These are phyloP conservation scores for Amblyraja radiata DNA, from an alignment of 2,797 vertebrate genomes.

Conservation along the genomic window DNA sequence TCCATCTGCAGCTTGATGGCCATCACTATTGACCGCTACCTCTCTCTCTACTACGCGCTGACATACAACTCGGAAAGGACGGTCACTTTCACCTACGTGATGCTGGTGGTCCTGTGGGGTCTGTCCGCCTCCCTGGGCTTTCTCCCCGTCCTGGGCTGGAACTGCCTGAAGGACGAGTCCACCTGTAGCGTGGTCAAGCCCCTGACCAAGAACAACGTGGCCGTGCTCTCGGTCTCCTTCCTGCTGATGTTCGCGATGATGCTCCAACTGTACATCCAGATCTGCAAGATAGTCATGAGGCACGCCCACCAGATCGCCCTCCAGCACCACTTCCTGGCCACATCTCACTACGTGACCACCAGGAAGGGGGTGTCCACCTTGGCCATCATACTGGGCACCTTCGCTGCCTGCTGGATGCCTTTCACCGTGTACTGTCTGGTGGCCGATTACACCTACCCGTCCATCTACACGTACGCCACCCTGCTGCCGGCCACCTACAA, in stretches of 20 bases:
- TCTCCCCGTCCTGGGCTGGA: conserved; percentile 87
- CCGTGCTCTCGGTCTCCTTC: conserved; percentile 87
- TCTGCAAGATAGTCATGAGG: conserved; percentile 95
- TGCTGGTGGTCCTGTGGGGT: conserved; percentile 90
- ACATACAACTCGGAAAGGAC: conserved; percentile 97
- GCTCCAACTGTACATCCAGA: conserved; percentile 96
- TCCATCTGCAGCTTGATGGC: conserved; percentile 95
- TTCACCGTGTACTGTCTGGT: conserved; percentile 94
- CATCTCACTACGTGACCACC: conserved; percentile 96
- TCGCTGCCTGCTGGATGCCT: conserved; percentile 98
- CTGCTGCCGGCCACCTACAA: conserved; percentile 97
- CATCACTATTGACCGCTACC: conserved; percentile 96
- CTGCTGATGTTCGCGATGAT: conserved; percentile 94
- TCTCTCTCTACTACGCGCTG: conserved; percentile 93
- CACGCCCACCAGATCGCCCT: conserved; percentile 97
- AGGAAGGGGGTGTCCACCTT: conserved; percentile 93
- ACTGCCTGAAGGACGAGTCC: conserved; percentile 86
- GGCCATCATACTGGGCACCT: conserved; percentile 94
- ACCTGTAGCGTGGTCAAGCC: conserved; percentile 93
- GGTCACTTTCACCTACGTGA: conserved; percentile 90
- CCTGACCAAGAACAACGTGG: conserved; percentile 92
- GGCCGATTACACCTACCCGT: conserved; percentile 93
- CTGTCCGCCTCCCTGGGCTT: conserved; percentile 84
- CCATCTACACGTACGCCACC: conserved; percentile 94
- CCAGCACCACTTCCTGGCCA: conserved; percentile 94